A percentile compares a stretch with the other conserved stretches of the same genome.
Evolutionary conservation across 2,888 invertebrate genomes (phyloP).

Genomic region (Catocala nupta): DNA sequence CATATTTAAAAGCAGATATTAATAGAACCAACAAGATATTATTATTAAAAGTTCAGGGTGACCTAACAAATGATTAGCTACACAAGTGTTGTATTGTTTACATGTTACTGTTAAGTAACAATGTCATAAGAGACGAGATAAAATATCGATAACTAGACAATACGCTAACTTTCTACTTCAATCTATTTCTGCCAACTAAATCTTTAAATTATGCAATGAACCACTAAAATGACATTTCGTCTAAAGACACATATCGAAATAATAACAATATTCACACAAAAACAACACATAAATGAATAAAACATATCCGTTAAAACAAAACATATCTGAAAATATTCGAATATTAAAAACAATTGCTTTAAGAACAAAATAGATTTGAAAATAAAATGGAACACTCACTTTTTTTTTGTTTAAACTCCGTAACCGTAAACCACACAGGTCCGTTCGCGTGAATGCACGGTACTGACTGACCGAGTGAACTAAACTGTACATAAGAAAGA

Average conservation of each 20-base stretch:
- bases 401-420: slow-evolving; percentile 50
- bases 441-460: slow-evolving; percentile 46
- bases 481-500: slow-evolving; percentile 39
- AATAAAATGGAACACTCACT: slow-evolving; percentile 47
- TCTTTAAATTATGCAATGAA: slow-evolving; percentile 11
- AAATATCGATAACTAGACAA: neutral
- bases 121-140: neutral
- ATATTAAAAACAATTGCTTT: slow-evolving; percentile 5
- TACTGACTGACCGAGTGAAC: slow-evolving; percentile 44
- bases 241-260: slow-evolving; percentile 8
- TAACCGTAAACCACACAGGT: slow-evolving; percentile 47
- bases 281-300: slow-evolving; percentile 6
- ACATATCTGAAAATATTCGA: neutral
- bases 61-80: neutral
- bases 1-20: too few relatives aligned
- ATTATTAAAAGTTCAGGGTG: neutral
- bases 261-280: slow-evolving; percentile 2
- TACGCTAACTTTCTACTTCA: slow-evolving; percentile 14
- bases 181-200: slow-evolving; percentile 14
- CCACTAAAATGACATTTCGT: slow-evolving; percentile 11
- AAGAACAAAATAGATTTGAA: slow-evolving; percentile 13
- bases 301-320: neutral
- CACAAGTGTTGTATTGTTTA: neutral
- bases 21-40: neutral
- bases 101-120: neutral